Percentiles rank a stretch among this genome's conserved stretches.
Conservation (phyloP, 1,140 invertebrate species). For the Trigoniulus corallinus region DNA sequence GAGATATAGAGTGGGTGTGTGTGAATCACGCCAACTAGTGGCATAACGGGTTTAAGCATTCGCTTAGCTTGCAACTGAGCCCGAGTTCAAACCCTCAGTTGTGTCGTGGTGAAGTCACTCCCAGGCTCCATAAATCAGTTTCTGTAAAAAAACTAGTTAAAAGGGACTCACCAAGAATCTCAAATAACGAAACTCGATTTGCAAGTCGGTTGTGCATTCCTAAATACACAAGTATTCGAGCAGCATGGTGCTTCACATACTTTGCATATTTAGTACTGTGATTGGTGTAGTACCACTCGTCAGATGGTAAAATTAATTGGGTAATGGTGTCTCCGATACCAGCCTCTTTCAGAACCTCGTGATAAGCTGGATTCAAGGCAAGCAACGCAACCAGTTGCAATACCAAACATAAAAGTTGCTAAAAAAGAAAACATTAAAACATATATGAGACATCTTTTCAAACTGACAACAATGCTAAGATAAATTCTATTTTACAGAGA, state of each 20-base stretch:
- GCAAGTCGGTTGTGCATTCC: conserved; percentile 35
- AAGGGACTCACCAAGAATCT: conserved; percentile 24
- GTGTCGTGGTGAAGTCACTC: too few species aligned
- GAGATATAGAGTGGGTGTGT: too few species aligned
- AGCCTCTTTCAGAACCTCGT: conserved; percentile 36
- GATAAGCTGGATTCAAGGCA: conserved; percentile 38
- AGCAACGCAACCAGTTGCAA: conserved; percentile 46
- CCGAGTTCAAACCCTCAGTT: too few species aligned
- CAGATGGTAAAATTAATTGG: conserved; percentile 48
- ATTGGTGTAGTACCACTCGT: conserved; percentile 60
- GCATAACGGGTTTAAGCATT: too few species aligned
- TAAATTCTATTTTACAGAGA: conserved; percentile 11
- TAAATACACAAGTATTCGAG: conserved; percentile 43
- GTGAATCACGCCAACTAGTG: too few species aligned
- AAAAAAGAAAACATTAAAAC: conserved; percentile 11
- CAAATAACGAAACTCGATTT: conserved; percentile 35
- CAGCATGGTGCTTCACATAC: conserved; percentile 53
- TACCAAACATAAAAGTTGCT: conserved; percentile 50
- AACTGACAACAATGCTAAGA: conserved; percentile 4
- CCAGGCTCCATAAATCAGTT: not conserved
- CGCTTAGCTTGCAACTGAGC: too few species aligned
- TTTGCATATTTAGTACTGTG: conserved; percentile 50
- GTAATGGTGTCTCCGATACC: conserved; percentile 45
- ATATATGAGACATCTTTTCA: not conserved
- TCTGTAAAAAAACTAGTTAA: too few species aligned